Conservation (phyloP, 2,113 vertebrate species). For the Heterocephalus glaber region DNA sequence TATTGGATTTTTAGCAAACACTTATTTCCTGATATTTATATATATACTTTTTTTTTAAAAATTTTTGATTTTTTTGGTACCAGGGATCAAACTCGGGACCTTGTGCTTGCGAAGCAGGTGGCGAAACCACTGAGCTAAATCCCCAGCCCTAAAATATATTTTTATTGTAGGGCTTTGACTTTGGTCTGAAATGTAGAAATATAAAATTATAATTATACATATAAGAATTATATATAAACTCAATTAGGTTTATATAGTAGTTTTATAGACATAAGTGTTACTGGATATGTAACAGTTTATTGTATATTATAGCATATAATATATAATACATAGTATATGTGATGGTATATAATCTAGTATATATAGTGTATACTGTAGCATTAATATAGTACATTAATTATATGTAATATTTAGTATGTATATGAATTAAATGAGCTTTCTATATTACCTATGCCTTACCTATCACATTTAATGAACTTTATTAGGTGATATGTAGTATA, state of each 20-base stretch:
- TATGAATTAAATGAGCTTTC: not conserved
- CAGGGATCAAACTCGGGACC: too few species aligned
- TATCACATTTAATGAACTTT: not conserved
- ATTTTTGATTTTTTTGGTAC: too few species aligned
- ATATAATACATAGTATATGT: not conserved
- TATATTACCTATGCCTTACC: slow-evolving; percentile 4
- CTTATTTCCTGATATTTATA: too few species aligned
- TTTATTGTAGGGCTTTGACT: not conserved
- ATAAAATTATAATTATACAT: not conserved
- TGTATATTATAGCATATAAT: not conserved
- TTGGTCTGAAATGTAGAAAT: slow-evolving; percentile 33
- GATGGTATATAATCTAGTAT: not conserved
- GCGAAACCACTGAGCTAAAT: too few species aligned
- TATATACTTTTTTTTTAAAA: too few species aligned
- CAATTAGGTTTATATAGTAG: not conserved
- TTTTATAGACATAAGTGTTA: not conserved
- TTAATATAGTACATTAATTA: not conserved
- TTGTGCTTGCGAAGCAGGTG: too few species aligned
- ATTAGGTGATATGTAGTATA: not conserved
- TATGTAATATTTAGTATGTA: not conserved
- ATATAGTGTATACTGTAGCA: not conserved
- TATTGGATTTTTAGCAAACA: slow-evolving; percentile 21
- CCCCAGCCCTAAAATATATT: too few species aligned
- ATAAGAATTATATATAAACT: not conserved
- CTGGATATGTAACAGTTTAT: not conserved